phyloP scores from a whole-genome alignment of 2,113 vertebrate genomes.

The Lophochroa leadbeateri region DNA sequence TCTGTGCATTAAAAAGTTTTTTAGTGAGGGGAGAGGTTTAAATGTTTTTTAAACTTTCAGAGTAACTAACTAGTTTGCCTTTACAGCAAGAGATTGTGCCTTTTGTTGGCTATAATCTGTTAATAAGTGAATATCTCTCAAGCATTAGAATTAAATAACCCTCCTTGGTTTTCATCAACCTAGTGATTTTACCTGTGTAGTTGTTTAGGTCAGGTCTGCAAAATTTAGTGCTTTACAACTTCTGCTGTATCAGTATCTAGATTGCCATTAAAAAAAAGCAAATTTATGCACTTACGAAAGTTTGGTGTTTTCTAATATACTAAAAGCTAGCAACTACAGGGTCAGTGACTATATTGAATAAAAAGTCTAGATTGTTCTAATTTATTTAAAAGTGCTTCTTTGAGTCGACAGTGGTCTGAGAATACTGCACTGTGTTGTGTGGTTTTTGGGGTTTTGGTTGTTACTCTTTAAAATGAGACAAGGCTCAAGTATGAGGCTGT shows the following conservation, averaged over 20 bases:
- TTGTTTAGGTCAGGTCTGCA: background rate
- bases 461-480: background rate
- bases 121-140: background rate
- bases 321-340: background rate
- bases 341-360: background rate
- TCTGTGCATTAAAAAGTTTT: background rate
- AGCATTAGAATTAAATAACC: background rate
- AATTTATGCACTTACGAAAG: background rate
- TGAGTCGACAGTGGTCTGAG: background rate
- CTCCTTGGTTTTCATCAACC: background rate
- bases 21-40: rapidly evolving
- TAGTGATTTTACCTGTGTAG: background rate
- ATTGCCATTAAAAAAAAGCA: background rate
- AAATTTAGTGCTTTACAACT: background rate
- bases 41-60: background rate
- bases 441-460: background rate
- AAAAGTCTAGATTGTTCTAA: background rate
- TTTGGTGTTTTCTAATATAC: background rate
- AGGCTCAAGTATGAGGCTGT: background rate
- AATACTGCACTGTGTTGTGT: background rate
- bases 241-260: background rate
- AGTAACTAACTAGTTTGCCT: background rate
- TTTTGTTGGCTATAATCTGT: background rate
- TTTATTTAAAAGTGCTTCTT: background rate
- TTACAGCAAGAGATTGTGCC: background rate